These are phyloP conservation scores for Meta bourneti DNA, from an alignment of 2,888 invertebrate genomes.

Conservation along the genomic window DNA sequence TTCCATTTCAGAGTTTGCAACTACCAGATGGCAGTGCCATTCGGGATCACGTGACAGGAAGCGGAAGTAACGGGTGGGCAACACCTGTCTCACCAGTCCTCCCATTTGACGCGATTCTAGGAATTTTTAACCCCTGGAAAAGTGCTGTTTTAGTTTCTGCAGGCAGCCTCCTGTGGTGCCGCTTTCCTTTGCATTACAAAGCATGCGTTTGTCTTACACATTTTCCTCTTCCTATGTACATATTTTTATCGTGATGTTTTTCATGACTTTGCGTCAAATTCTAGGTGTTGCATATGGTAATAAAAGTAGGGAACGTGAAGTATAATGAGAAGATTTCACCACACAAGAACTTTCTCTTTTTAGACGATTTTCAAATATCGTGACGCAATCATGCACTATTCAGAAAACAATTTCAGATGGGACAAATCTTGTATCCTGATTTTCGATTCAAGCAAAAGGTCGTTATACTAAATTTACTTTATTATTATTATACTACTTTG, in stretches of 20 bases:
- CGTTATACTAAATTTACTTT: too few relatives aligned
- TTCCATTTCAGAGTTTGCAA: slow-evolving; percentile 18
- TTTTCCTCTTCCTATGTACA: neutral
- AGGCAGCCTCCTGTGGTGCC: neutral
- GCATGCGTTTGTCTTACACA: neutral
- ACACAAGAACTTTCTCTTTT: too few relatives aligned
- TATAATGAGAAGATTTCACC: neutral
- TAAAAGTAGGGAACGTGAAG: neutral
- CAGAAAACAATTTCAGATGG: too few relatives aligned
- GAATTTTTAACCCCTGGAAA: slow-evolving; percentile 8
- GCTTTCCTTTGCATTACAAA: neutral
- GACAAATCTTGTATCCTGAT: too few relatives aligned
- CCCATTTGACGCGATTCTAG: slow-evolving; percentile 27
- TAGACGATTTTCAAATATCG: too few relatives aligned
- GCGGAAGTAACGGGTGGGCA: slow-evolving; percentile 64
- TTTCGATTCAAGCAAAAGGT: too few relatives aligned
- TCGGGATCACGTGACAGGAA: slow-evolving; percentile 60
- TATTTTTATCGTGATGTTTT: neutral
- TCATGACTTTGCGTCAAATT: neutral
- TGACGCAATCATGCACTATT: too few relatives aligned
- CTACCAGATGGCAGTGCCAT: slow-evolving; percentile 58
- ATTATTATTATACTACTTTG: too few relatives aligned
- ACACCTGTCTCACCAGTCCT: slow-evolving; percentile 54
- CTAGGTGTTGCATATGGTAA: neutral
- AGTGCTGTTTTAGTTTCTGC: neutral